Evolutionary conservation across 2,797 vertebrate species (phyloP), one percentile per base, ranked within the genome.

Genomic region (Strix occidentalis): DNA sequence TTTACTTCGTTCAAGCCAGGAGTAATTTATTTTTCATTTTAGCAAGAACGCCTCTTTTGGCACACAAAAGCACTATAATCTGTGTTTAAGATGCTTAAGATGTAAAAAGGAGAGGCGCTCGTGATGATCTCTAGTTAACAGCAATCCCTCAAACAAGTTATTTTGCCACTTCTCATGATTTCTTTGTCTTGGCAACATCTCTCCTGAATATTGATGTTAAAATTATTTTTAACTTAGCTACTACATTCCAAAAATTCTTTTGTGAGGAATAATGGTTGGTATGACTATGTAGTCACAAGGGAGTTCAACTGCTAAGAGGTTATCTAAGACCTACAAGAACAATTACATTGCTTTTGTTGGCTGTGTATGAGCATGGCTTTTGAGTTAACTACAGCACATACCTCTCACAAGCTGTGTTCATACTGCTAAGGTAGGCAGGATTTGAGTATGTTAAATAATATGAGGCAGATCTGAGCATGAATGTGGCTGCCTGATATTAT

Each of bases 121-220:
- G 24, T 51, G 72, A 45, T 14, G 13, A 84, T 74, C 43, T 66
- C 48, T 53, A 5, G 2, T 77, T 72, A 79, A 46, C 16, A 48
- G 51, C 83, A 6, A 31, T 75, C 50, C 28, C 41, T 70, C 65
- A 64, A 63, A 56, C 11, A 64, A 84, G 15, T 61, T 39, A 8
- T 79, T 94, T 77, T 84, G 14, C 18, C n/a, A 2, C 29, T 64
- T 78, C 57, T 80, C 31, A 25, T 46, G 7, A 31, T 80, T 84
- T 91, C 74, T 95, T 96, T 90, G 83, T 95, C 45, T 93, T 95
- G 70, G 93, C 88, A 95, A 43, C 25, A 57, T 77, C 17, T 72
- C 79, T 90, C 26, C 18, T 16, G 41, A 84, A 70, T 61, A 53
- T 21, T 53, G 26, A 48, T 58, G 58, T 80, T 70, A 79, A 93